These are phyloP conservation scores for Chrysolophus pictus DNA, from an alignment of 2,797 vertebrate genomes.

Conservation along the genomic window DNA sequence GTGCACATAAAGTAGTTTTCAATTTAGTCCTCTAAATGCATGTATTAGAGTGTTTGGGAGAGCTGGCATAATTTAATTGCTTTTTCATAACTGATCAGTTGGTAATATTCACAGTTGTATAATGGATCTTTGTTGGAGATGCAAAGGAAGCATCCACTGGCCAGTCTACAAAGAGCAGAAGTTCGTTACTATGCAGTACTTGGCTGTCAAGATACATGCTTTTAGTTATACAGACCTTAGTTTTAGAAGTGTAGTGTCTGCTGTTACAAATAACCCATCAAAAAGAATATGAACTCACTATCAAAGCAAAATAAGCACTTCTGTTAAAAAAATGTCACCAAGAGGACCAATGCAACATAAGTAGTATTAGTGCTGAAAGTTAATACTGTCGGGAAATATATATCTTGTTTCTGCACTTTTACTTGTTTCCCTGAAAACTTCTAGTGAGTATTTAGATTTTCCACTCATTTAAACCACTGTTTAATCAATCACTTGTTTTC, in stretches of 20 bases:
- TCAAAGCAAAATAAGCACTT: not conserved
- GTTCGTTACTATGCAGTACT: not conserved
- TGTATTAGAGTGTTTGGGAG: accelerated
- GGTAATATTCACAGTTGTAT: not conserved
- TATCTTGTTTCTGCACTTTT: not conserved
- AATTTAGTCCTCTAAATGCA: not conserved
- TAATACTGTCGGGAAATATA: not conserved
- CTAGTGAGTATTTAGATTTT: not conserved
- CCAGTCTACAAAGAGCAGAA: not conserved
- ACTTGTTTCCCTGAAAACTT: not conserved
- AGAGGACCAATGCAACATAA: not conserved
- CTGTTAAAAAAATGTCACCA: not conserved
- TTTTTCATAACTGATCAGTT: not conserved
- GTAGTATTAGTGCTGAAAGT: not conserved
- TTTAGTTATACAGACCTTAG: not conserved
- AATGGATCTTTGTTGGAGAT: not conserved
- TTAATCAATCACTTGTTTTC: not conserved
- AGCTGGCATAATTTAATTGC: not conserved
- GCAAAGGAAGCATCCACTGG: not conserved
- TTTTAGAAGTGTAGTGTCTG: not conserved
- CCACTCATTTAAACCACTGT: not conserved
- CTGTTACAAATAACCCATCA: not conserved
- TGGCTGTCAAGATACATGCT: not conserved
- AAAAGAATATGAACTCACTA: not conserved
- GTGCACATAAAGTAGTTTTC: not conserved